Base-by-base conservation (phyloP, 2,888 invertebrate genomes). In the Chrysina gloriosa region DNA sequence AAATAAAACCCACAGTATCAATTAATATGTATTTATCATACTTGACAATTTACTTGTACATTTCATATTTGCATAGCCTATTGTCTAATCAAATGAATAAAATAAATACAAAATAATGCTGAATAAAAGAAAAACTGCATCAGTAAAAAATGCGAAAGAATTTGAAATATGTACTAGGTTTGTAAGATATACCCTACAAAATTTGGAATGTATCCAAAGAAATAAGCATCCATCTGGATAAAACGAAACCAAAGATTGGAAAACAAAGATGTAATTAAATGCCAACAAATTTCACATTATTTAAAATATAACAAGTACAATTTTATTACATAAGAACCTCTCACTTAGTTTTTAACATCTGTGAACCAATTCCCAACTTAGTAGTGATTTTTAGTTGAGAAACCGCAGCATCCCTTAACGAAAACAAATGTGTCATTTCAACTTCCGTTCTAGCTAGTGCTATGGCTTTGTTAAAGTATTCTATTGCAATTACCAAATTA, bases 361-460 rank as follows among this genome's bases (percentile, higher is more conserved):
- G 71, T 29, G 76, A 73, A 9, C 74, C 75, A 47, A 89, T 84
- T 69, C 92, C 92, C 84, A 94, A 86, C 81, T 90, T 90, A 73
- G 90, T 88, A 0, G 92, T 91, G 42, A 95, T 92, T 81, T 90
- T 92, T 58, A 93, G 84, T 84, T 98, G 97, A 25, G 96, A 94
- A 74, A 91, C 89, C 6, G 97, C 96, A 14, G 97, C 97, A 84
- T 96, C 94, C 77, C 92, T 89, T 73, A 98, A 84, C 1, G 96
- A 93, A 82, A 92, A 96, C 78, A 97, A 86, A 82, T 97, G 97
- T 25, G 93, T 90, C 89, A 97, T 89, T 85, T 98, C 97, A 75
- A 91, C 86, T 83, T 93, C 92, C 11, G 95, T 94, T 81, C 94
- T 93, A 45, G 95, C 92, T 73, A 95, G 84, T 65, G 89, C 88